A percentile compares a stretch with the other conserved stretches of the same genome.
Evolutionary conservation across 2,113 vertebrate species (phyloP).

Genomic region (Monopterus albus): DNA sequence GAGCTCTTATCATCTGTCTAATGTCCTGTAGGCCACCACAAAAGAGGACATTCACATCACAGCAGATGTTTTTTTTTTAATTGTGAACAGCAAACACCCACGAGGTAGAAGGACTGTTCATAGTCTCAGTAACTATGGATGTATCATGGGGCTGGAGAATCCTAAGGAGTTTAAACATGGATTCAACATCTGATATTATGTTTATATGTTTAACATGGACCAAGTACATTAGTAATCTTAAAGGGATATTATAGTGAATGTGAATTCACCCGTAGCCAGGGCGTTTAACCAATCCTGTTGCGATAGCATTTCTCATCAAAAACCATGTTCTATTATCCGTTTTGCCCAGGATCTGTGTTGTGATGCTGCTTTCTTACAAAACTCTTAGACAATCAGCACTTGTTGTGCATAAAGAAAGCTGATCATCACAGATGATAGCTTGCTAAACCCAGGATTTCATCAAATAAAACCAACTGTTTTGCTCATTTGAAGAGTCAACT

Average conservation of each 20-base stretch:
- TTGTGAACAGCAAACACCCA: conserved; percentile 50
- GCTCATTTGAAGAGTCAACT: too few relatives aligned
- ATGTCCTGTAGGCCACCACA: conserved; percentile 65
- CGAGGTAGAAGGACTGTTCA: conserved; percentile 12
- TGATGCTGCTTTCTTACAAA: not conserved
- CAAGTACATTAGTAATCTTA: too few relatives aligned
- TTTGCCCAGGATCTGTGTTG: not conserved
- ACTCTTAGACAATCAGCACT: not conserved
- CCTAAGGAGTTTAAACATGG: not conserved
- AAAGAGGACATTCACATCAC: conserved; percentile 77
- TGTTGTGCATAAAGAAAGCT: too few relatives aligned
- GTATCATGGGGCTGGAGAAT: not conserved
- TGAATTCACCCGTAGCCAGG: too few relatives aligned
- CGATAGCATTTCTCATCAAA: not conserved
- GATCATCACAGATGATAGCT: too few relatives aligned
- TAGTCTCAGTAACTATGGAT: not conserved
- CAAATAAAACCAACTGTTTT: not conserved
- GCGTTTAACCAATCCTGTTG: too few relatives aligned
- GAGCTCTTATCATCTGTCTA: conserved; percentile 52
- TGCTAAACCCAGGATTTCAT: not conserved
- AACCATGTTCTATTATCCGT: not conserved
- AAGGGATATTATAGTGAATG: too few relatives aligned
- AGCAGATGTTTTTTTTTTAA: conserved; percentile 60
- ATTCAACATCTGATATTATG: not conserved
- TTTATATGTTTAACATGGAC: too few relatives aligned